phyloP scores from a whole-genome alignment of 2,113 vertebrate genomes.

The Orthonyx spaldingii region DNA sequence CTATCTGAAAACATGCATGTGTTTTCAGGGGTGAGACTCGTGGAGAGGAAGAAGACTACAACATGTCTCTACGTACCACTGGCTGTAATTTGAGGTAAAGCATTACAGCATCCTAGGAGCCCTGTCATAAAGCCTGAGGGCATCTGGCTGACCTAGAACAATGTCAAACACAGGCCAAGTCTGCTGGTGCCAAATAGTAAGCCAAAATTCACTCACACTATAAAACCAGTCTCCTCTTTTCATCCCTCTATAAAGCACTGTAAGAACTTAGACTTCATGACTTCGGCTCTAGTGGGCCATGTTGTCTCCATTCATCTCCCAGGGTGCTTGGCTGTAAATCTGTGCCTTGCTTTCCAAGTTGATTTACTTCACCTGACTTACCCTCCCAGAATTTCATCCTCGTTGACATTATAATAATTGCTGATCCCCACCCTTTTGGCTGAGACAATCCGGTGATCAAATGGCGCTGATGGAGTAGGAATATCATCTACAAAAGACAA shows the following conservation, averaged over 20 bases:
- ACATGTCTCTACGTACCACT: neutral
- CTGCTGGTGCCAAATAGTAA: neutral
- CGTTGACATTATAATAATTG: conserved; percentile 84
- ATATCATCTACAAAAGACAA: conserved; percentile 71
- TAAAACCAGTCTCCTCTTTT: neutral
- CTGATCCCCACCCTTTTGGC: conserved; percentile 82
- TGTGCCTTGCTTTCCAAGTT: neutral
- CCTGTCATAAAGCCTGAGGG: neutral
- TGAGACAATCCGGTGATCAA: conserved; percentile 88
- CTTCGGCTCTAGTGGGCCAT: neutral
- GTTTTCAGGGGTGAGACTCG: neutral
- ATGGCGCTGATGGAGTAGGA: conserved; percentile 83
- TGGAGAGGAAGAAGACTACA: neutral
- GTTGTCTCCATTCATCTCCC: neutral
- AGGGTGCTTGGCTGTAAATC: neutral
- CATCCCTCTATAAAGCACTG: neutral
- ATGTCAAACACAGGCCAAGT: neutral
- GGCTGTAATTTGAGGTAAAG: neutral
- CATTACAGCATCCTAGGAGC: neutral
- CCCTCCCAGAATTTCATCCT: conserved; percentile 89
- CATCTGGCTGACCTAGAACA: conserved; percentile 14
- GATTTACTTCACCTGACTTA: conserved; percentile 69
- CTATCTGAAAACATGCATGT: neutral
- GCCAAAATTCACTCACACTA: neutral
- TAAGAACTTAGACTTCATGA: neutral